Evolutionary conservation across 2,113 vertebrate species (phyloP), one percentile per base, ranked within the genome.

Genomic region (Nettapus auritus): DNA sequence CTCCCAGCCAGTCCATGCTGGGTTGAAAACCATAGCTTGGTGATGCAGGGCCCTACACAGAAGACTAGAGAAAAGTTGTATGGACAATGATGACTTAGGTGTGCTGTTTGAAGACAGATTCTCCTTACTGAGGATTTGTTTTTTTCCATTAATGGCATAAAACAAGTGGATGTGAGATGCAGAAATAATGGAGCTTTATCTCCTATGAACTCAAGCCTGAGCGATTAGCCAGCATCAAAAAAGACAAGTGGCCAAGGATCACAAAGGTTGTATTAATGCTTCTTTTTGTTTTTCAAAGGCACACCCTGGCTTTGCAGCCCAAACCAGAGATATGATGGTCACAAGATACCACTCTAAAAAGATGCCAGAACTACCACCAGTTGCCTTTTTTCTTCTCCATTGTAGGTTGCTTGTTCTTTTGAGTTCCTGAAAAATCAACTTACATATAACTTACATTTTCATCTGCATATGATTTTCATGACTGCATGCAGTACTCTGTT

Each of bases 241-340:
- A 25, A 70, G 68, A 26, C 12, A 11, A 52, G 46, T 28, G n/a
- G 52, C 17, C 68, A 52, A 52, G 34, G n/a, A 34, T 34, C 46
- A 40, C 40, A 40, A 13, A 40, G n/a, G 8, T 36, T 36, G 8
- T 38, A 25, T 22, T 38, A 16, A 2, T 29, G 38, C 5, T 56
- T 69, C 28, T 22, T 15, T n/a, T 26, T 70, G 31, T 7, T 75
- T 57, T 86, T 4, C 38, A 46, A 31, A 85, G 11, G 40, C 25
- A 62, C 29, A 26, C 38, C 20, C 25, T n/a, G 26, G 38, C 42
- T 67, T 33, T 13, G 8, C 33, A 56, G 48, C 73, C 34, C n/a
- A 11, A 63, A 6, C 33, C 36, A 42, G 36, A 69, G 44, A 29
- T 7, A n/a, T 0, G 0, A 16, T 4, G 9, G 53, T 12, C 36